phyloP scores from a whole-genome alignment of 2,113 vertebrate genomes.

The Pycnonotus jocosus region DNA sequence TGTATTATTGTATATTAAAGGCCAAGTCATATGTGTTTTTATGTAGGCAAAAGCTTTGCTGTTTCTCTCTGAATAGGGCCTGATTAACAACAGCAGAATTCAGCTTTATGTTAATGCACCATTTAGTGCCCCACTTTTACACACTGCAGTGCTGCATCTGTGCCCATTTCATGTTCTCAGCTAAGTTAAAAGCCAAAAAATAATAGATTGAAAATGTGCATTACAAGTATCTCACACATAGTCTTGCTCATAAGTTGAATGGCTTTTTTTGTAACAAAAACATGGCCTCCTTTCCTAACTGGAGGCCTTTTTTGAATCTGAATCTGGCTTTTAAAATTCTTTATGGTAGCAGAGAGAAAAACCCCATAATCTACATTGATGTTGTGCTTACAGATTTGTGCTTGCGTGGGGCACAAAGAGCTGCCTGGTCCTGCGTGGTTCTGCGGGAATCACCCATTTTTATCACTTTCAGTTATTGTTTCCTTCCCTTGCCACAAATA shows the following conservation, averaged over 20 bases:
- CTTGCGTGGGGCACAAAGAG: neutral
- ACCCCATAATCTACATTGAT: neutral
- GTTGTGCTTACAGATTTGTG: neutral
- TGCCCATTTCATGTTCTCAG: neutral
- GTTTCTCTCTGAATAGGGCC: neutral
- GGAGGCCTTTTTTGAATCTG: neutral
- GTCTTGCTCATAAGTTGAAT: neutral
- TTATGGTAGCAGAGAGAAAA: neutral
- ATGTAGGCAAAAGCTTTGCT: neutral
- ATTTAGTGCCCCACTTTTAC: neutral
- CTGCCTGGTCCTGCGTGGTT: neutral
- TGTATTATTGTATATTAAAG: neutral
- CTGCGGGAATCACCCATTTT: neutral
- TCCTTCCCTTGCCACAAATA: neutral
- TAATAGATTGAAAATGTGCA: neutral
- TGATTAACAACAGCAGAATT: slow-evolving; percentile 7
- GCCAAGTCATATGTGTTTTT: neutral
- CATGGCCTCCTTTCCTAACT: neutral
- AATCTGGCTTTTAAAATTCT: neutral
- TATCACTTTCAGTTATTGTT: slow-evolving; percentile 50
- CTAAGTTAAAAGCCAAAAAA: neutral
- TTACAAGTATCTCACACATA: neutral
- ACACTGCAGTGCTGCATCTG: neutral
- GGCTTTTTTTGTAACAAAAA: neutral
- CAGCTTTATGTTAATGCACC: neutral